Evolutionary conservation across 2,797 vertebrate species (phyloP).

Genomic region (Poecilia velifera): DNA sequence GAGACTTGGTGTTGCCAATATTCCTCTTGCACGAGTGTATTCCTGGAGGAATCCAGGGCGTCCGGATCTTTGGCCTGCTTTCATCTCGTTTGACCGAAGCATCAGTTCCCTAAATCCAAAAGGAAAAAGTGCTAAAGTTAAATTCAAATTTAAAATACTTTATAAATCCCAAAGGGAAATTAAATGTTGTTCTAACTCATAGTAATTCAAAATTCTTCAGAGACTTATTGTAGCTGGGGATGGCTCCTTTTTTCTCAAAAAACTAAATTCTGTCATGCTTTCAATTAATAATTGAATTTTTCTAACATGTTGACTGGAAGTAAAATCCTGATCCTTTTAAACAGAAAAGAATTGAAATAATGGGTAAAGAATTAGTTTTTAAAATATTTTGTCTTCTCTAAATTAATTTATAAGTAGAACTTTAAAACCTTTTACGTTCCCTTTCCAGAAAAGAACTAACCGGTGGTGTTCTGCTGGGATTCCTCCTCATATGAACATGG

Average conservation of each 20-base stretch:
- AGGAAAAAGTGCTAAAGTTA: neutral
- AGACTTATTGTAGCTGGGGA: no score
- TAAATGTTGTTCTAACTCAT: no score
- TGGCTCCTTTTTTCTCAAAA: no score
- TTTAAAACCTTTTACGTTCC: neutral
- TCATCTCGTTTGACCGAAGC: conserved; percentile 73
- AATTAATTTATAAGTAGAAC: neutral
- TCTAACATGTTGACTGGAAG: neutral
- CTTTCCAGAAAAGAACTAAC: conserved; percentile 58
- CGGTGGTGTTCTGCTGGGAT: conserved; percentile 79
- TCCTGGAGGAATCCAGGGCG: conserved; percentile 93
- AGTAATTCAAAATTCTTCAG: no score
- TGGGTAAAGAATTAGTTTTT: neutral
- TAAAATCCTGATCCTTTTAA: neutral
- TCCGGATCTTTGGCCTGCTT: conserved; percentile 80
- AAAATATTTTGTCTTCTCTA: neutral
- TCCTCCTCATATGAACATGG: conserved; percentile 92
- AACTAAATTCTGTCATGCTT: no score
- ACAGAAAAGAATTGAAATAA: neutral
- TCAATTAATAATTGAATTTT: neutral
- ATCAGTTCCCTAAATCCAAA: conserved; percentile 36
- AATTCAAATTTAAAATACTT: no score
- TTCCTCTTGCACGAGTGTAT: conserved; percentile 79
- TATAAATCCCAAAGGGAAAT: no score
- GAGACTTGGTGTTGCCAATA: conserved; percentile 75